Base-by-base conservation (phyloP, 2,113 vertebrate species). In the Girardinichthys multiradiatus region DNA sequence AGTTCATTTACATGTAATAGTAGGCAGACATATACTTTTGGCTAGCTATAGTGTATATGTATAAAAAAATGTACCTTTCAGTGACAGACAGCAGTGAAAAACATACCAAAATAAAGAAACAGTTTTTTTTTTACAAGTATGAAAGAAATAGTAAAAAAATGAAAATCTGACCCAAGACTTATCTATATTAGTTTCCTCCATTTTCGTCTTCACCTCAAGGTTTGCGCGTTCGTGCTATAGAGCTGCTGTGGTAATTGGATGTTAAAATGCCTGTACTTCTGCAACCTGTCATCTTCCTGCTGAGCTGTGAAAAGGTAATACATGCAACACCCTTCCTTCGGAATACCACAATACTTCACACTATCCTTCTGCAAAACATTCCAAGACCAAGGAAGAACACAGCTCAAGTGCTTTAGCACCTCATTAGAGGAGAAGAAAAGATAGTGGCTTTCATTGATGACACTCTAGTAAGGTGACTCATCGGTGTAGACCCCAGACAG, bases 271-370 rank as follows among this genome's bases (percentile, higher is more conserved):
- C 78, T 88, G 84, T 76, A 66, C 87, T 86, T 92, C 88, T 83
- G 85, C 90, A 84, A 58, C 86, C 84, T 93, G 90, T 92, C 93
- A 90, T 51, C 76, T 77, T 42, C 75, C 57, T 78, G 71, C 74
- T 74, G 89, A 92, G 1, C 90, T 92, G 92, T 89, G 87, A 93
- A 92, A 91, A 88, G 82, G 76, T 88, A 91, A 93, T 90, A 80
- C 76, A 74, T 79, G 76, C 79, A 62, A 45, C 31, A 42, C 62
- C 35, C 62, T 77, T 64, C 51, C 39, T 12, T 28, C 72, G 42
- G 37, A 80, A 45, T 30, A 45, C 27, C 65, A 54, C 19, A 64
- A 65, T 27, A 48, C 65, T 84, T 87, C 82, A 88, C 87, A 87
- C 86, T 30, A 21, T 77, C 63, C 26, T 28, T 64, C 51, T 74